phyloP scores from a whole-genome alignment of 2,113 vertebrate genomes.

The Rhombomys opimus region DNA sequence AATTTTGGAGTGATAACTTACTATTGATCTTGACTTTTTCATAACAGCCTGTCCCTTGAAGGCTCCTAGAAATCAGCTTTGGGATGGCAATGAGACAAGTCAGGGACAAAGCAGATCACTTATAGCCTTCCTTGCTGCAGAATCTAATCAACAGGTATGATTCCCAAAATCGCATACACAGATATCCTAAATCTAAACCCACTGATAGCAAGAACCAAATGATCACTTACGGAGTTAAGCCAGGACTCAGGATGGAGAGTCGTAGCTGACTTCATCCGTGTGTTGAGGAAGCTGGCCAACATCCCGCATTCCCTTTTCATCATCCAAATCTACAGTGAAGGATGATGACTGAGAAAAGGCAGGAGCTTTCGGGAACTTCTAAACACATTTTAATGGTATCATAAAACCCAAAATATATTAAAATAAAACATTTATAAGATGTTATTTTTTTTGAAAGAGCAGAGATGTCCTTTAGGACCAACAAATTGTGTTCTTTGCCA shows the following conservation, averaged over 20 bases:
- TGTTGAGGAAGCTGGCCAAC: constrained; percentile 75
- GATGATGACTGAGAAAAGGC: constrained; percentile 70
- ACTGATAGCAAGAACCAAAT: constrained; percentile 79
- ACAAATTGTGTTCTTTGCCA: constrained; percentile 18
- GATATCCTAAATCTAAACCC: constrained; percentile 72
- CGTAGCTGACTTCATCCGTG: constrained; percentile 75
- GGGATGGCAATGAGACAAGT: constrained; percentile 75
- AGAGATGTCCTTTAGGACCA: background rate
- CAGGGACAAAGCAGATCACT: constrained; percentile 77
- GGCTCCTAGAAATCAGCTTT: constrained; percentile 75
- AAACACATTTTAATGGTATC: constrained; percentile 61
- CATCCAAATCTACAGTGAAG: constrained; percentile 79
- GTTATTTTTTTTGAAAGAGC: constrained; percentile 36
- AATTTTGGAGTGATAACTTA: constrained; percentile 82
- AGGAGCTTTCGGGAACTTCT: constrained; percentile 71
- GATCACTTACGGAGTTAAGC: constrained; percentile 72
- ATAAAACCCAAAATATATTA: constrained; percentile 38
- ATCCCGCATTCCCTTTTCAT: constrained; percentile 66
- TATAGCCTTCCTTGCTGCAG: constrained; percentile 78
- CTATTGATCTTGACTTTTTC: constrained; percentile 82
- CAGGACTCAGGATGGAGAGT: constrained; percentile 70
- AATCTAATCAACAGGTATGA: constrained; percentile 81
- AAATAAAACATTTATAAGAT: constrained; percentile 52
- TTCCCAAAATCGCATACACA: constrained; percentile 62
- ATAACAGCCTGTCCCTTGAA: constrained; percentile 80